These are phyloP conservation scores for Carassius carassius DNA, from an alignment of 2,113 vertebrate species.

Conservation along the genomic window DNA sequence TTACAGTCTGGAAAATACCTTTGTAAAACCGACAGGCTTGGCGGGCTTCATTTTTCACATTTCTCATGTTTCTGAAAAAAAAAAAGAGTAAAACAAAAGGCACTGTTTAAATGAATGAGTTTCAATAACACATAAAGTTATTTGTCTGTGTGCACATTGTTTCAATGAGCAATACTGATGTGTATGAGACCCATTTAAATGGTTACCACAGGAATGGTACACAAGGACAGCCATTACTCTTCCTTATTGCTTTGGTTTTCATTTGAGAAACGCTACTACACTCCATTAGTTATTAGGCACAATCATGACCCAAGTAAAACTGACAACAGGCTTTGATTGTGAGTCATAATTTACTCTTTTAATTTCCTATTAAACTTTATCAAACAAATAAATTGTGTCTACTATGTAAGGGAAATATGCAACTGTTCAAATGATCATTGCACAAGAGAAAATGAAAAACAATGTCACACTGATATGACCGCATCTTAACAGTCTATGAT, in stretches of 20 bases:
- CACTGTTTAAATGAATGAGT: background rate
- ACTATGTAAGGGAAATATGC: background rate
- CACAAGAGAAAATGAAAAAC: background rate
- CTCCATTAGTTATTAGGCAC: constrained; percentile 37
- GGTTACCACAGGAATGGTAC: constrained; percentile 24
- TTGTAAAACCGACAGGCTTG: background rate
- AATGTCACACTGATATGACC: background rate
- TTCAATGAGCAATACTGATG: constrained; percentile 17
- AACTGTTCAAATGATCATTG: constrained; percentile 18
- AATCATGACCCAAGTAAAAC: constrained; percentile 21
- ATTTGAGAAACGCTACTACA: constrained; percentile 3
- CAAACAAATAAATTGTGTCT: constrained; percentile 37
- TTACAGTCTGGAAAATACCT: background rate
- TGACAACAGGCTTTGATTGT: constrained; percentile 30
- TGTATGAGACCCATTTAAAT: constrained; percentile 5
- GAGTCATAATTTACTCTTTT: constrained; percentile 37
- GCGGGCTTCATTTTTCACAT: background rate
- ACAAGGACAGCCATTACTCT: constrained; percentile 18
- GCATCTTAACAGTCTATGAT: background rate
- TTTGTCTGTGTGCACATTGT: background rate
- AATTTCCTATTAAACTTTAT: constrained; percentile 36
- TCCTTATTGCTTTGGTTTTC: constrained; percentile 34
- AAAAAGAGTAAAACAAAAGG: background rate
- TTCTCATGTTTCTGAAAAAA: background rate
- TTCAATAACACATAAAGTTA: background rate